phyloP scores from a whole-genome alignment of 2,888 invertebrate species.

The Pelosia muscerda region DNA sequence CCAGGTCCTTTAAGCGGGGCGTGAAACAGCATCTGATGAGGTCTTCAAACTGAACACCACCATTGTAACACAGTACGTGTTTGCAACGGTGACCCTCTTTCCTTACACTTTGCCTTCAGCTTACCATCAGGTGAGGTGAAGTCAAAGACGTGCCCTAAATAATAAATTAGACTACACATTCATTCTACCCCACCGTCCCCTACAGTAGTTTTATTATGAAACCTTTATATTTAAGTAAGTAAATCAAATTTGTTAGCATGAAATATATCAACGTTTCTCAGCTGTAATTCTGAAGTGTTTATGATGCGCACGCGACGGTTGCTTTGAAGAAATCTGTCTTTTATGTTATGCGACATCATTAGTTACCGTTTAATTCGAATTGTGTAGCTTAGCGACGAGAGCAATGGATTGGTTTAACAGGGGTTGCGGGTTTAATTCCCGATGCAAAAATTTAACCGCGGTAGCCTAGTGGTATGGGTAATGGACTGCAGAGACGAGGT shows the following conservation, averaged over 20 bases:
- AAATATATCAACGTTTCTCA: slow-evolving; percentile 5
- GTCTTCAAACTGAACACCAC: too few relatives aligned
- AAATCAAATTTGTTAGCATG: slow-evolving; percentile 9
- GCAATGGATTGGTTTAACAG: background rate
- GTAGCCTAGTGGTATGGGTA: too few relatives aligned
- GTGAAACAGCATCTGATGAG: too few relatives aligned
- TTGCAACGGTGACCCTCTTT: too few relatives aligned
- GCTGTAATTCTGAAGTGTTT: background rate
- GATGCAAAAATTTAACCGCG: too few relatives aligned
- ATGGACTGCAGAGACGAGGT: too few relatives aligned
- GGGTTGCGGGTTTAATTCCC: background rate
- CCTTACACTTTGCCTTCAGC: too few relatives aligned
- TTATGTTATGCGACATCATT: background rate
- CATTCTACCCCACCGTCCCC: slow-evolving; percentile 3
- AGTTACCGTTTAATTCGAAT: background rate
- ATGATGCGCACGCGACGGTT: background rate
- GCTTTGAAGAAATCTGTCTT: background rate
- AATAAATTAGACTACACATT: background rate
- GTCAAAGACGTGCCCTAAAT: too few relatives aligned
- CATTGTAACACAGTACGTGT: too few relatives aligned
- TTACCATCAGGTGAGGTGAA: too few relatives aligned
- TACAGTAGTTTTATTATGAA: slow-evolving; percentile 18
- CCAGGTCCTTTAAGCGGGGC: too few relatives aligned
- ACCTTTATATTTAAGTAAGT: slow-evolving; percentile 3
- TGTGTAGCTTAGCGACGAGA: too few relatives aligned